Percentiles rank a stretch among this genome's conserved stretches.
Evolutionary conservation across 2,888 invertebrate species (phyloP).

Genomic region (Tuberolachnus salignus): DNA sequence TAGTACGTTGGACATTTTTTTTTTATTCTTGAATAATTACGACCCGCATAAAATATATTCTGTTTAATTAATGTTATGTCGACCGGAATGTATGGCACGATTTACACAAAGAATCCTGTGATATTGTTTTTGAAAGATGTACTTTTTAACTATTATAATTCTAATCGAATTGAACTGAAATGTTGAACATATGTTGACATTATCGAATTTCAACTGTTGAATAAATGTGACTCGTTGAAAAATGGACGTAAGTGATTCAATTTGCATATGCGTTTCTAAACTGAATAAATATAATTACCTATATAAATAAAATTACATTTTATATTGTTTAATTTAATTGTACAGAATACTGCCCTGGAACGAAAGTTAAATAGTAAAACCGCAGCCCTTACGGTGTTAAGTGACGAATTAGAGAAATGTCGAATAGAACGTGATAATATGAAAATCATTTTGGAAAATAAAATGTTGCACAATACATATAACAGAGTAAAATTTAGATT

Average conservation of each 20-base stretch:
- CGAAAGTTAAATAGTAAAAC: constrained; percentile 81
- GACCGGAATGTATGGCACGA: too few species aligned
- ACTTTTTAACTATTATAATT: too few species aligned
- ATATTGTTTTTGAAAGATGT: too few species aligned
- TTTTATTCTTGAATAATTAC: too few species aligned
- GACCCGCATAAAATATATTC: too few species aligned
- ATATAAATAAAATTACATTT: background rate
- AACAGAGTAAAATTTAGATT: constrained; percentile 33
- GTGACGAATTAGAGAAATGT: constrained; percentile 77
- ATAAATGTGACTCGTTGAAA: background rate
- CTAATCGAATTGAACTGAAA: background rate
- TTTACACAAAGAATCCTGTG: too few species aligned
- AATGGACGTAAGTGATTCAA: constrained; percentile 38
- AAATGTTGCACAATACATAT: constrained; percentile 45
- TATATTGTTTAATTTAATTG: constrained; percentile 31
- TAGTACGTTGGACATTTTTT: too few species aligned
- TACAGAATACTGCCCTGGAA: constrained; percentile 70
- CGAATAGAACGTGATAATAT: constrained; percentile 80
- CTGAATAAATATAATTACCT: background rate
- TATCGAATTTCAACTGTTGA: background rate
- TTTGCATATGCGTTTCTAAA: background rate
- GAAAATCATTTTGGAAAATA: constrained; percentile 74
- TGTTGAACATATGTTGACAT: constrained; percentile 17
- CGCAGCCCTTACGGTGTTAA: constrained; percentile 80
- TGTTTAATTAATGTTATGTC: too few species aligned